Conservation (phyloP, 2,113 vertebrate genomes). For the Hemiprocne comata region DNA sequence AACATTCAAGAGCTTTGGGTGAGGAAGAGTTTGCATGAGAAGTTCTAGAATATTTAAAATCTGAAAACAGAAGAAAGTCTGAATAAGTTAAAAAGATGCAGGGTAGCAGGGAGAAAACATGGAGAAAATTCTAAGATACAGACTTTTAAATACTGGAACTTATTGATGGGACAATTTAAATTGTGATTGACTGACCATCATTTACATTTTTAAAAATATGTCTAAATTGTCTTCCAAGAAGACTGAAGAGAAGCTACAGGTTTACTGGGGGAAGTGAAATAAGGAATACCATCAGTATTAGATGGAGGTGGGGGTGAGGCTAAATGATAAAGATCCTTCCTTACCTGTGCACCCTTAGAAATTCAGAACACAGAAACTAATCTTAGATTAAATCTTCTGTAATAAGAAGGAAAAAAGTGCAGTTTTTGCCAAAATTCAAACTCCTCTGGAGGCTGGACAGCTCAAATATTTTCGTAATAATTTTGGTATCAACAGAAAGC, state of each 20-base stretch:
- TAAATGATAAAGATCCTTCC: neutral
- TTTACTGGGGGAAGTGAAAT: neutral
- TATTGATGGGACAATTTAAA: neutral
- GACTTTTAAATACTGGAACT: neutral
- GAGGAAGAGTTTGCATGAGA: neutral
- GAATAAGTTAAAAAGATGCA: neutral
- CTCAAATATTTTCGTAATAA: neutral
- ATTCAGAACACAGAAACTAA: neutral
- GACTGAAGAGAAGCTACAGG: neutral
- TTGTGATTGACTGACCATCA: neutral
- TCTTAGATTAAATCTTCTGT: neutral
- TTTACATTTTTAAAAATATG: neutral
- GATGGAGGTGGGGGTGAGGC: accelerated
- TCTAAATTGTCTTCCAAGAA: neutral
- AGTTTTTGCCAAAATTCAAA: neutral
- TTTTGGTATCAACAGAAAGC: neutral
- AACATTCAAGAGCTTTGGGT: neutral
- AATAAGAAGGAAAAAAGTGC: neutral
- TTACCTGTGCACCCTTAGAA: neutral
- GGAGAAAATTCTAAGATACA: neutral
- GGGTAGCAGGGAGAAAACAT: neutral
- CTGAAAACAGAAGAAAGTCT: neutral
- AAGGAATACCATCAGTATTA: neutral
- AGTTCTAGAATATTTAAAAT: neutral
- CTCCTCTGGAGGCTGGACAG: neutral